Base-by-base conservation (phyloP, 2,113 vertebrate species). In the Psilopogon haemacephalus region DNA sequence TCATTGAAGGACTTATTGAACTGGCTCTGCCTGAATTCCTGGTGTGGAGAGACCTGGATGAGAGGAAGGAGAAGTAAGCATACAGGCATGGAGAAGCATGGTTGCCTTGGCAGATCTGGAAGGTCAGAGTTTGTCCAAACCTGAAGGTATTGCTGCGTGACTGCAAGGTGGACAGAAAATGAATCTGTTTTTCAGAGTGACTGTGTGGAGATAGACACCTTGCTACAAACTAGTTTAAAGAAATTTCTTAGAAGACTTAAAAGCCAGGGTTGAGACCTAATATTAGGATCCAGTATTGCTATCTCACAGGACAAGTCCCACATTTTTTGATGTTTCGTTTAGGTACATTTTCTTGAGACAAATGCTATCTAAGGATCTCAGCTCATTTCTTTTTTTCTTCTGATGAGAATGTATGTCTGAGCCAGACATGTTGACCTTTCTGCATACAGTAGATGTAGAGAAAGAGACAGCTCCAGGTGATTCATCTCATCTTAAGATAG, bases 401-500 rank as follows among this genome's bases (percentile, higher is more conserved):
- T 1, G 44, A 78, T 62, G 50, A 75, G 63, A 84, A 40, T 82
- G 84, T 84, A 82, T 89, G n/a, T 62, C 71, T 88, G n/a, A 78
- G 38, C 0, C 7, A 91, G 89, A 60, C 30, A 44, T 1, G 2
- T 71, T 82, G 38, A 27, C 48, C 24, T 92, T 65, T 91, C 35
- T 69, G 26, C 72, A 48, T 44, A 12, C 32, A 75, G 48, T 48
- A 69, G 74, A 65, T n/a, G 32, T 8, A 89, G 33, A 73, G 86
- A 82, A 93, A 70, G 37, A 95, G 63, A 77, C 89, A 92, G 26
- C 91, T 92, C 50, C 65, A 94, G 32, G 59, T 89, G 87, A 94
- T 88, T 95, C 67, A 91, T 83, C 74, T 83, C 59, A 67, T 72
- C 55, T 24, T 82, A 62, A 87, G 93, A 95, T 94, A 93, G 63